Evolutionary conservation across 2,797 vertebrate genomes (phyloP), one percentile per base, ranked within the genome.

Genomic region (Cetoscarus ocellatus): DNA sequence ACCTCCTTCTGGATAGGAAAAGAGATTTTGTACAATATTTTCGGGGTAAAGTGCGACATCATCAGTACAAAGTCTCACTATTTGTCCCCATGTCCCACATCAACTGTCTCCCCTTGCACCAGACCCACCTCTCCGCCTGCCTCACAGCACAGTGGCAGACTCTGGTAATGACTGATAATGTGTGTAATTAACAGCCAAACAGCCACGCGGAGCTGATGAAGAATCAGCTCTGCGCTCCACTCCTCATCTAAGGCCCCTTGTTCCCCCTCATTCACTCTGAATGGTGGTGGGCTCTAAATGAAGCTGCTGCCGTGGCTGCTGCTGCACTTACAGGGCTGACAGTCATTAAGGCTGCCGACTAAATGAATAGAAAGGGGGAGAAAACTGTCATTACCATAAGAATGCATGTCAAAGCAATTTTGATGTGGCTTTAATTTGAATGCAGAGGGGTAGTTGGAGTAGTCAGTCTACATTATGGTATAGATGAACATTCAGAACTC

Each of bases 111-210:
- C 61, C 60, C 47, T 27, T 43, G 42, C 55, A 44, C 64, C 14
- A 0, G 69, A 54, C 67, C 73, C 53, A 42, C 48, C 82, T 77
- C 75, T 36, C 67, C 59, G 75, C 72, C 67, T 62, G 66, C 73
- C 73, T 91, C 77, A 70, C 52, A 80, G 67, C 77, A 34, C 84
- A 67, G 74, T 78, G 80, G 67, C 87, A 91, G 85, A 77, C 80
- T 84, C 82, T 40, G 53, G 89, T 93, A 94, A 94, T 93, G 88
- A 88, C 87, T 86, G 82, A 88, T 92, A 93, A 92, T 93, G 86
- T 91, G 86, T 85, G 86, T 88, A 93, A 93, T 94, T 93, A 92
- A 71, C 80, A 90, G 70, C 12, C 83, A 74, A 80, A 77, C 82
- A 86, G 75, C 80, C 79, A 70, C 63, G 58, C 70, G 38, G 71